Evolutionary conservation across 1,140 invertebrate genomes (phyloP).

Genomic region (Eciton burchellii): DNA sequence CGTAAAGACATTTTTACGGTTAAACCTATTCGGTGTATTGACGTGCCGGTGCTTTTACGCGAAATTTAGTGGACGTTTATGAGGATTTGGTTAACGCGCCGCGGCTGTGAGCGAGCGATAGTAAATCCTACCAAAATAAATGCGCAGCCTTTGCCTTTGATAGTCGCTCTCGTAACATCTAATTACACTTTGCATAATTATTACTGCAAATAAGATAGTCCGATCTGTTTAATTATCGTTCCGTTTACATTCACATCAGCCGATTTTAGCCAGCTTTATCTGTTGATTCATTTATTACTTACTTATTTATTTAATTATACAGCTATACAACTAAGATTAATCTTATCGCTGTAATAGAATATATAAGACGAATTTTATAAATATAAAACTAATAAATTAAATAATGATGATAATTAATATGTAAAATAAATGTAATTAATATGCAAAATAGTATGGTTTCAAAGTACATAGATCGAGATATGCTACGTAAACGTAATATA

Average conservation of each 20-base stretch:
- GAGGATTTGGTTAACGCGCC: conserved; percentile 35
- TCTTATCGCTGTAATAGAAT: no score
- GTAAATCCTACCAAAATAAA: conserved; percentile 39
- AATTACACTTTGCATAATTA: conserved; percentile 17
- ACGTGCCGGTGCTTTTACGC: conserved; percentile 15
- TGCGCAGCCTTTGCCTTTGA: conserved; percentile 19
- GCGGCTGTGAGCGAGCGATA: conserved; percentile 6
- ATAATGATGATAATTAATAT: no score
- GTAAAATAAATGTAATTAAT: no score
- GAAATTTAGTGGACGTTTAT: conserved; percentile 52
- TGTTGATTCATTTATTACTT: conserved; percentile 13
- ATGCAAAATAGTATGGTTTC: no score
- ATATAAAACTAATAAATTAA: not conserved
- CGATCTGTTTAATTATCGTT: conserved; percentile 2
- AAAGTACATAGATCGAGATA: no score
- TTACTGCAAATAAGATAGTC: not conserved
- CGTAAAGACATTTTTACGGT: conserved; percentile 22
- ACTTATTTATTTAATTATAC: not conserved
- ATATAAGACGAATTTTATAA: not conserved
- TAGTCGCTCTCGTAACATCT: conserved; percentile 25
- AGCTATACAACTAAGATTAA: no score
- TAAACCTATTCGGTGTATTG: conserved; percentile 54
- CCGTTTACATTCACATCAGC: not conserved
- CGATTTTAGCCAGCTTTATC: no score
- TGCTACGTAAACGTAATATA: no score